Evolutionary conservation across 2,797 vertebrate genomes (phyloP), one percentile per base, ranked within the genome.

Genomic region (Sebastes glaucus): DNA sequence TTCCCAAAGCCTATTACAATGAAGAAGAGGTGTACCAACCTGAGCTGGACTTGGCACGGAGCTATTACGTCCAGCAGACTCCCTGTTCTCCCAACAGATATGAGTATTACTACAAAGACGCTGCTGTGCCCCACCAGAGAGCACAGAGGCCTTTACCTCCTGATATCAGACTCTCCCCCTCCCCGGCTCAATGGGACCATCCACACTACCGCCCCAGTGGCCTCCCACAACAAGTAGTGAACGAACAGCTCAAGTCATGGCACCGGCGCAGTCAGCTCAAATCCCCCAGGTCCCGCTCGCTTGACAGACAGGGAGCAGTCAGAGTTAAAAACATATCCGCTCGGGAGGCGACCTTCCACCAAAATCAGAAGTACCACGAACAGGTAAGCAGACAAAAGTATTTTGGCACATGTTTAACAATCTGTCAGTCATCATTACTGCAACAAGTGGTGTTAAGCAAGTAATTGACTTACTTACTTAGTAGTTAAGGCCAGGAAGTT

Each of bases 241-340:
- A 94, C 0, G 96, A 97, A 25, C 96, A 98, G 78, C 95, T 98
- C 11, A 96, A 94, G 81, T 97, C 94, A 0, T 98, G 97, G 97
- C 97, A 97, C n/a, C 90, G 95, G 56, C 96, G 97, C 11, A 97
- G 93, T 63, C 95, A 96, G 63, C 77, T 96, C 60, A 95, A 92
- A 35, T 77, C 87, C 2, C 88, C 96, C 4, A 94, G 96, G 55
- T 95, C 97, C 1, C 96, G 89, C 18, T 98, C 97, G 3, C 95
- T 98, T 13, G 97, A 98, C 89, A 89, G 95, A 38, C 97, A 97
- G 69, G 96, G 96, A 14, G 94, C 96, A 1, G 90, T 97, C 78
- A 91, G 95, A 22, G 42, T 96, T 38, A 94, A 95, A 70, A 96
- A 89, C 80, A 23, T 81, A 1, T 56, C 88, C 0, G 73, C 85